phyloP scores from a whole-genome alignment of 2,113 vertebrate genomes.

The Rhinopithecus roxellana region DNA sequence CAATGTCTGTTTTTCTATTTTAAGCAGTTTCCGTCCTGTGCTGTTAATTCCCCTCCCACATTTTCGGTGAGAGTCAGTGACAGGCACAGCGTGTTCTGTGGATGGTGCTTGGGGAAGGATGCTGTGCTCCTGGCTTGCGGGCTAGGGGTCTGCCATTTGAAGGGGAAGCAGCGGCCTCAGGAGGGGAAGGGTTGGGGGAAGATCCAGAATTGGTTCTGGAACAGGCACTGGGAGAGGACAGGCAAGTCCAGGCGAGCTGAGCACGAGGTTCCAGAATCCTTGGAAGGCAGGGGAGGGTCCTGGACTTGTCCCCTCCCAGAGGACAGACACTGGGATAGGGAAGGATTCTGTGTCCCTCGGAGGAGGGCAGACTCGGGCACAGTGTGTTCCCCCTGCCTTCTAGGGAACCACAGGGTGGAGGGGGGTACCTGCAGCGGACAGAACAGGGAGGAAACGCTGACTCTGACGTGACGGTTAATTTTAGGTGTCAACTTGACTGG shows the following conservation, averaged over 20 bases:
- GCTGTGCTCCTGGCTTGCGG: not conserved
- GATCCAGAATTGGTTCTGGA: fast-evolving
- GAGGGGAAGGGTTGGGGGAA: no score
- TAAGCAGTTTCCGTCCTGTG: not conserved
- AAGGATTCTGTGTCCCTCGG: not conserved
- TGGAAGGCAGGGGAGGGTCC: not conserved
- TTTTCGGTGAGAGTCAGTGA: not conserved
- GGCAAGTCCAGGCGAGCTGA: not conserved
- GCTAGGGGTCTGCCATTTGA: fast-evolving
- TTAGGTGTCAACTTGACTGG: not conserved
- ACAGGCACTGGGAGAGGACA: not conserved
- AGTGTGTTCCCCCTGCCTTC: fast-evolving
- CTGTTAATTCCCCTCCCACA: not conserved
- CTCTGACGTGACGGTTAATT: not conserved
- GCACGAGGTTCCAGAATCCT: not conserved
- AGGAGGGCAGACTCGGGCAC: not conserved
- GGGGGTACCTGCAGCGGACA: not conserved
- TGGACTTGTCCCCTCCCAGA: not conserved
- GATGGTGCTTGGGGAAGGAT: not conserved
- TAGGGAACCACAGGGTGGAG: not conserved
- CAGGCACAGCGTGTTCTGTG: not conserved
- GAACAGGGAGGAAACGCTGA: not conserved
- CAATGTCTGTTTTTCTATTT: conserved; percentile 17
- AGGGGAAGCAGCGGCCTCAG: not conserved
- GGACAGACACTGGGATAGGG: not conserved